Base-by-base conservation (phyloP, 2,113 vertebrate species). In the Saguinus imperator region DNA sequence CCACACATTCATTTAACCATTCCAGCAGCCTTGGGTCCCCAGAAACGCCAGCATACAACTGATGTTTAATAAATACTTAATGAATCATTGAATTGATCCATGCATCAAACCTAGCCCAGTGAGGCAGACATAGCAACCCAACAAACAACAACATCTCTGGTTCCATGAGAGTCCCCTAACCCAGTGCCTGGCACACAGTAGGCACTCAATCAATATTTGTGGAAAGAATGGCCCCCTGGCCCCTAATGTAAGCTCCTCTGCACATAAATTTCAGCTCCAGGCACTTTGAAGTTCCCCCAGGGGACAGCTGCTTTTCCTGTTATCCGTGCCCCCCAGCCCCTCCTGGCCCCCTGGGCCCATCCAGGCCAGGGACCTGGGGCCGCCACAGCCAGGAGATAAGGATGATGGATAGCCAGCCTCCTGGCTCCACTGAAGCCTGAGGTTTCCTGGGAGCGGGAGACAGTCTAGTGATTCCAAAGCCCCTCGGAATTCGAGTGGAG, bases 371-470 rank as follows among this genome's bases (percentile, higher is more conserved):
- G 98, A 97, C 98, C 73, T 98, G 8, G 91, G 94, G 95, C 98
- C 98, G 99, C 99, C 99, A 99, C 98, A 96, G n/a, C 98, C 57
- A 50, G 76, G 98, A 99, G 99, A 99, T 99, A 99, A 99, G 99
- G 98, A 98, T 99, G 99, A 99, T 99, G 99, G 99, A 99, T 99
- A 98, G 98, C 98, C 98, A 99, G 97, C 98, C 98, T 98, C 98
- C 98, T 99, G 99, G 99, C 99, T 99, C 99, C 99, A 99, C 98
- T 94, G 95, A 7, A 99, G 99, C 98, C 99, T 87, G 93, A 98
- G 93, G 98, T 98, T 99, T 98, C 98, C 99, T 98, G 99, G 98
- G 99, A 99, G 99, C 98, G 76, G 84, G 98, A 99, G 99, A 98
- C 97, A 90, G 98, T 97, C 97, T 95, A 97, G 97, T 21, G 20